Evolutionary conservation across 2,888 invertebrate genomes (phyloP).

Genomic region (Sarcophaga subvicina): DNA sequence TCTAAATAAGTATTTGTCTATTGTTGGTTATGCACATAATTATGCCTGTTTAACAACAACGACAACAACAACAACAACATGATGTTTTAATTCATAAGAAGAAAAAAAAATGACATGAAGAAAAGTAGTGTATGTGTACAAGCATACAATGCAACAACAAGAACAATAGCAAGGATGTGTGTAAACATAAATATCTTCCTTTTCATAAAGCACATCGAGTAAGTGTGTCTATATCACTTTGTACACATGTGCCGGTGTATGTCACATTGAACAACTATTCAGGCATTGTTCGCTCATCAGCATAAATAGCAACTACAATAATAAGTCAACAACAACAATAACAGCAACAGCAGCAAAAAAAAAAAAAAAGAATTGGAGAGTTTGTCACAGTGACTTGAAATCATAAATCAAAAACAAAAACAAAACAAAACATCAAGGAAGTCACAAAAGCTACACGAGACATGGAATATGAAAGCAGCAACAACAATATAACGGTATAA

Average conservation of each 20-base stretch:
- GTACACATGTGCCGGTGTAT: background rate
- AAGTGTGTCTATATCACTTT: background rate
- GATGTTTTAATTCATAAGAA: constrained; percentile 1
- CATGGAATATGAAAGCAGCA: constrained; percentile 48
- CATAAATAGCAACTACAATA: constrained; percentile 40
- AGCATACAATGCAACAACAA: constrained; percentile 3
- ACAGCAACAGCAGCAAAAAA: constrained; percentile 18
- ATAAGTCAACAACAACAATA: constrained; percentile 24
- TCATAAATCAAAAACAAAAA: constrained; percentile 64
- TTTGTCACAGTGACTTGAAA: constrained; percentile 65
- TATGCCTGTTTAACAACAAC: constrained; percentile 51
- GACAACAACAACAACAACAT: constrained; percentile 23
- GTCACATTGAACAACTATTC: constrained; percentile 36
- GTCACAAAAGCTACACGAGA: constrained; percentile 26
- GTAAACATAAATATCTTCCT: constrained; percentile 36
- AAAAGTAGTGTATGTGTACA: constrained; percentile 1
- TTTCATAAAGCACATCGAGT: constrained; percentile 20
- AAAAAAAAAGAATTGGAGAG: constrained; percentile 45
- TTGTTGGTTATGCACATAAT: constrained; percentile 66
- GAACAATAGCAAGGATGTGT: constrained; percentile 4
- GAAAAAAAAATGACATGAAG: no score
- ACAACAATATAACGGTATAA: constrained; percentile 20
- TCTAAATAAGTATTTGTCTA: constrained; percentile 52
- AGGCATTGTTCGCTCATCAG: constrained; percentile 45
- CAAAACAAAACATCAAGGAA: constrained; percentile 60